Evolutionary conservation across 2,113 vertebrate genomes (phyloP).

Genomic region (Syngnathoides biaculeatus): DNA sequence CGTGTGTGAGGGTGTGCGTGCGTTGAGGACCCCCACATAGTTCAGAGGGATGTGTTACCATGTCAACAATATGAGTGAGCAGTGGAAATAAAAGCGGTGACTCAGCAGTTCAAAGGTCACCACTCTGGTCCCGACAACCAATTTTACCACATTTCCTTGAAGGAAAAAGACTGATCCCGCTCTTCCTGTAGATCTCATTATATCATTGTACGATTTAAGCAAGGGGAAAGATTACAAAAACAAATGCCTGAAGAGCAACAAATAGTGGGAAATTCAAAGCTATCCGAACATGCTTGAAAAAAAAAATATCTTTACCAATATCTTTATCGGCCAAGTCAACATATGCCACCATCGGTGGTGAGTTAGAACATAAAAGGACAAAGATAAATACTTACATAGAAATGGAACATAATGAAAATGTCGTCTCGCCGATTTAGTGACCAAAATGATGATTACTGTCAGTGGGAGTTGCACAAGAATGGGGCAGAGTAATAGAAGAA

Average conservation of each 20-base stretch:
- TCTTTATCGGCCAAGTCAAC: too few relatives aligned
- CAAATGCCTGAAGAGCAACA: conserved; percentile 33
- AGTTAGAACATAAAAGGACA: too few relatives aligned
- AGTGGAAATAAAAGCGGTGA: conserved; percentile 38
- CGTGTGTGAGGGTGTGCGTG: conserved; percentile 16
- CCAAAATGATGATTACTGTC: too few relatives aligned
- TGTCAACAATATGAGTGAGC: conserved; percentile 49
- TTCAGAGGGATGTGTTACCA: conserved; percentile 61
- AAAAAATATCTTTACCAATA: too few relatives aligned
- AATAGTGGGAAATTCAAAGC: conserved; percentile 30
- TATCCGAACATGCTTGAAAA: conserved; percentile 28
- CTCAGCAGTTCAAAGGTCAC: conserved; percentile 43
- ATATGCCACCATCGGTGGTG: too few relatives aligned
- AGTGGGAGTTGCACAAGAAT: too few relatives aligned
- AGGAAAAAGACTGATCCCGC: conserved; percentile 27
- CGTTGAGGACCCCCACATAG: conserved; percentile 52
- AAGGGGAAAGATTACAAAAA: conserved; percentile 30
- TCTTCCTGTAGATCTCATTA: conserved; percentile 39
- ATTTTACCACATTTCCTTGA: conserved; percentile 46
- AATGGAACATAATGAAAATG: too few relatives aligned
- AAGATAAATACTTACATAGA: too few relatives aligned
- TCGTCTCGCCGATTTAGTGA: too few relatives aligned
- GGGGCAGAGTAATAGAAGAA: too few relatives aligned
- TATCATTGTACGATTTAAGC: conserved; percentile 26
- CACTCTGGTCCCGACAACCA: conserved; percentile 34